Evolutionary conservation across 2,797 vertebrate genomes (phyloP).

Genomic region (Chloroceryle inda): DNA sequence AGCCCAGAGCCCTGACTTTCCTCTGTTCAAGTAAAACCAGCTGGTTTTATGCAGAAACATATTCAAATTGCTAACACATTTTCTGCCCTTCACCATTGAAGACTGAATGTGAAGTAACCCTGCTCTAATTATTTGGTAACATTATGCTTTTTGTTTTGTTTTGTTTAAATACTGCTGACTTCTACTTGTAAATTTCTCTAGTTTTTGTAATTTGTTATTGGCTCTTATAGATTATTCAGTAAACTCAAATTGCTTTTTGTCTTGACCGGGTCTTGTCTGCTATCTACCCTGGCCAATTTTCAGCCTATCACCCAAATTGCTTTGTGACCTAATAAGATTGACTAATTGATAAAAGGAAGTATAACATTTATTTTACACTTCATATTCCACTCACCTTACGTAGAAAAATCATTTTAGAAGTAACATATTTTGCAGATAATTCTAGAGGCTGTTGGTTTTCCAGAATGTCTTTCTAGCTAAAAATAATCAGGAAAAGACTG

Average conservation of each 20-base stretch:
- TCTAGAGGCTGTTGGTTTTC: not conserved
- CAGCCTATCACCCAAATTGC: conserved; percentile 8
- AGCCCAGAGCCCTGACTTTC: not conserved
- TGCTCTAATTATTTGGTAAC: not conserved
- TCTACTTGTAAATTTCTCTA: not conserved
- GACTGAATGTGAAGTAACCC: not conserved
- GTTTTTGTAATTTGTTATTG: conserved; percentile 1
- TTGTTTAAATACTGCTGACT: not conserved
- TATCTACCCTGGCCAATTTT: conserved; percentile 6
- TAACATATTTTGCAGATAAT: conserved; percentile 9
- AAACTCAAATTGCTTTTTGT: conserved; percentile 38
- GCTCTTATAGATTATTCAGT: not conserved
- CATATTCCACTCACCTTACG: not conserved
- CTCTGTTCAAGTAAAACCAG: not conserved
- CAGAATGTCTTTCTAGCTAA: not conserved
- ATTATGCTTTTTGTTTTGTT: not conserved
- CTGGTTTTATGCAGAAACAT: not conserved
- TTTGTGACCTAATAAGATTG: conserved; percentile 3
- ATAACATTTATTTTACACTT: conserved; percentile 21
- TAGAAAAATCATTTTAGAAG: not conserved
- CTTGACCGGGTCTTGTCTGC: conserved; percentile 38
- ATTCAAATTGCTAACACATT: not conserved
- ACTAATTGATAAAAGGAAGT: not conserved
- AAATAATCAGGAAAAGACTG: not conserved
- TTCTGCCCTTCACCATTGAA: not conserved